phyloP scores from a whole-genome alignment of 2,113 vertebrate genomes.

The Orcinus orca region DNA sequence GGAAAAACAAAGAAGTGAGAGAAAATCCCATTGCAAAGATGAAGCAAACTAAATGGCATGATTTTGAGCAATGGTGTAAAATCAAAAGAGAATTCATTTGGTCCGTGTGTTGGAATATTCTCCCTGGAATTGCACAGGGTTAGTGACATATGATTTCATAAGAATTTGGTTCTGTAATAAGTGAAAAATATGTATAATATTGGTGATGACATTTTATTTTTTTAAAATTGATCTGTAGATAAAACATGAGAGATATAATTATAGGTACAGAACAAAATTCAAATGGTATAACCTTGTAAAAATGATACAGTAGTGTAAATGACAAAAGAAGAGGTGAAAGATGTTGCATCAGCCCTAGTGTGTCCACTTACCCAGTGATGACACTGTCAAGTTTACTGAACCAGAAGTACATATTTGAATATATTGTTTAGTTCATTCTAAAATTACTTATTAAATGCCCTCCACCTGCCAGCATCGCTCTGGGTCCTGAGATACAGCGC shows the following conservation, averaged over 20 bases:
- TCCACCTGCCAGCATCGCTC: neutral
- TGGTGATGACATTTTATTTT: neutral
- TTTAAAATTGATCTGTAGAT: neutral
- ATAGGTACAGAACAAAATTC: neutral
- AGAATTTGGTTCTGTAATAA: neutral
- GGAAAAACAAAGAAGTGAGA: neutral
- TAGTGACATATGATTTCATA: too few relatives aligned
- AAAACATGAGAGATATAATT: neutral
- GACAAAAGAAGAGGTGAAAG: neutral
- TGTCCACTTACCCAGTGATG: neutral
- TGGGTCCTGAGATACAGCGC: neutral
- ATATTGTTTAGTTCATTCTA: neutral
- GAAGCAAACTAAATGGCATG: neutral
- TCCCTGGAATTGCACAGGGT: neutral
- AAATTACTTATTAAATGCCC: neutral
- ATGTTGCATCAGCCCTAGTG: accelerated
- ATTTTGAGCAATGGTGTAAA: neutral
- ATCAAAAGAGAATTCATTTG: neutral
- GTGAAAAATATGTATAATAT: neutral
- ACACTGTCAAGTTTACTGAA: neutral
- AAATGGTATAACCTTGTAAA: neutral
- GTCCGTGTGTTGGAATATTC: accelerated
- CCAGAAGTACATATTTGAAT: neutral
- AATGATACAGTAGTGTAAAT: neutral
- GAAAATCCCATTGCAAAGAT: neutral